Evolutionary conservation across 2,113 vertebrate genomes (phyloP).

Genomic region (Condylura cristata): DNA sequence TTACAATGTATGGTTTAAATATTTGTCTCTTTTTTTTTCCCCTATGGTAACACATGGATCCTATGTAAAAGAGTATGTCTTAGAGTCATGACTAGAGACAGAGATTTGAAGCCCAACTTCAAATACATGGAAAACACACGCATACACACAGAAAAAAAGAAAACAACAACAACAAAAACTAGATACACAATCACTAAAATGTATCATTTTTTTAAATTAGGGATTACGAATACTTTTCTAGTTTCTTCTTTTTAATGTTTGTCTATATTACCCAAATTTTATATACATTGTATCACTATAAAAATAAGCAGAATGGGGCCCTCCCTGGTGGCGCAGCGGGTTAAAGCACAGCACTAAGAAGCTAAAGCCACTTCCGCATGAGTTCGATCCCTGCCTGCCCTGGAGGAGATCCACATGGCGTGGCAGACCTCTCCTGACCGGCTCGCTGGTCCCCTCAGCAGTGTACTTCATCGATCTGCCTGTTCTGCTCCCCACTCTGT

Average conservation of each 20-base stretch:
- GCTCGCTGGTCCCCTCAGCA: too few relatives aligned
- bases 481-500: too few relatives aligned
- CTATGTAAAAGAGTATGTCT: not conserved
- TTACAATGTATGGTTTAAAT: not conserved
- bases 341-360: too few relatives aligned
- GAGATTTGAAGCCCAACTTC: not conserved
- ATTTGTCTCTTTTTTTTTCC: not conserved
- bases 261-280: not conserved
- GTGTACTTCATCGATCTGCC: too few relatives aligned
- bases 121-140: not conserved
- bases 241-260: conserved; percentile 6
- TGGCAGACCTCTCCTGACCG: too few relatives aligned
- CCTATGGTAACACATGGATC: not conserved
- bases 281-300: not conserved
- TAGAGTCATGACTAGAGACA: not conserved
- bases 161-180: too few relatives aligned
- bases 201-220: not conserved
- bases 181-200: not conserved
- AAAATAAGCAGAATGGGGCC: not conserved
- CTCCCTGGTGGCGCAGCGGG: too few relatives aligned
- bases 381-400: too few relatives aligned
- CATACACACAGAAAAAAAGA: not conserved
- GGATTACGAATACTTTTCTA: not conserved
- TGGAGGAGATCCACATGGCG: too few relatives aligned
- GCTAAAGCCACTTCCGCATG: too few relatives aligned